A percentile compares a stretch with the other conserved stretches of the same genome.
These are phyloP conservation scores for Thaleichthys pacificus DNA, from an alignment of 2,797 vertebrate genomes.

Conservation along the genomic window DNA sequence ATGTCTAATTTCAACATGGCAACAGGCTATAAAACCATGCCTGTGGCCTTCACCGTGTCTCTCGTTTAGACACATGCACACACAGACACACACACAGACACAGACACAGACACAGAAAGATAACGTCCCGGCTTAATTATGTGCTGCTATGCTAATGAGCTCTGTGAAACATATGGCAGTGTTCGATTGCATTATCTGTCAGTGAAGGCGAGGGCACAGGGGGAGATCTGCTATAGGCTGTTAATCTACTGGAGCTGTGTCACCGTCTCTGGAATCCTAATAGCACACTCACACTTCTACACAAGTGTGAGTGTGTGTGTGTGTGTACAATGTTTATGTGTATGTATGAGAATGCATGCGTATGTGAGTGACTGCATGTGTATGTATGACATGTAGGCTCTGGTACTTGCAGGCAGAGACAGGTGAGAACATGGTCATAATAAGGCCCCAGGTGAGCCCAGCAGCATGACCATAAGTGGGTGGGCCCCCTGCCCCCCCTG, in stretches of 20 bases:
- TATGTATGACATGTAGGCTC: neutral
- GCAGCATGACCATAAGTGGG: too few relatives aligned
- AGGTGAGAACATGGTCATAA: too few relatives aligned
- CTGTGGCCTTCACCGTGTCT: constrained; percentile 13
- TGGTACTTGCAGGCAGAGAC: too few relatives aligned
- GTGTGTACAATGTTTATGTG: neutral
- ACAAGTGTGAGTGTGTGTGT: neutral
- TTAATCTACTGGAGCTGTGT: neutral
- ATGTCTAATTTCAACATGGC: constrained; percentile 61
- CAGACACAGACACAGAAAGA: neutral
- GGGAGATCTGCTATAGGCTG: neutral
- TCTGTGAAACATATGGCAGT: constrained; percentile 31
- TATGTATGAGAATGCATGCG: neutral
- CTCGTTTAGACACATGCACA: constrained; percentile 20
- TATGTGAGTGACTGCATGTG: neutral
- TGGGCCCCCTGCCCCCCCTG: too few relatives aligned
- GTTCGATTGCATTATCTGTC: constrained; percentile 32
- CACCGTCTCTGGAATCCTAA: neutral
- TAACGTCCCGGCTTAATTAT: too few relatives aligned
- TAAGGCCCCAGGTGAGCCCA: too few relatives aligned
- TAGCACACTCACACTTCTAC: neutral
- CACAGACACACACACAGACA: neutral
- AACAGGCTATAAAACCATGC: constrained; percentile 23
- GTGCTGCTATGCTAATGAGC: constrained; percentile 24
- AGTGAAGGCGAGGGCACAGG: neutral